Evolutionary conservation across 2,888 invertebrate genomes (phyloP).

Genomic region (Choreutis nemorana): DNA sequence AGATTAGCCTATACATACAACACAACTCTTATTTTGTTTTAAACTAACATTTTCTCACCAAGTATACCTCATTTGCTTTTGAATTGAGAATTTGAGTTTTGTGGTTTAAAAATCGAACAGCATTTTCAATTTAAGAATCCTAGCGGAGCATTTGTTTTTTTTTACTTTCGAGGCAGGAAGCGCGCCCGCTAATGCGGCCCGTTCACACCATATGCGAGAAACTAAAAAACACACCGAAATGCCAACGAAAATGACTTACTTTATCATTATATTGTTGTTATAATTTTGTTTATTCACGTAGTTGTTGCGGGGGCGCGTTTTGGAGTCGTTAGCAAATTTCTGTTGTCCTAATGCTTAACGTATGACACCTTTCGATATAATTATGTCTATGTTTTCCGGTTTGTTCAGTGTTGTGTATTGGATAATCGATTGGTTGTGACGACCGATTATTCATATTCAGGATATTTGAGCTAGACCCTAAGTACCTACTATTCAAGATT

Average conservation of each 20-base stretch:
- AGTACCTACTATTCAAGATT: no score
- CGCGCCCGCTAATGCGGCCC: constrained; percentile 33
- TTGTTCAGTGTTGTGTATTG: constrained; percentile 7
- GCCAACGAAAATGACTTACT: no score
- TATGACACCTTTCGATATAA: constrained; percentile 28
- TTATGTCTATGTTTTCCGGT: constrained; percentile 25
- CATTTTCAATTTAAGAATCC: no score
- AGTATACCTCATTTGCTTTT: no score
- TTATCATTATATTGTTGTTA: constrained; percentile 34
- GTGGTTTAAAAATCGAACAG: no score
- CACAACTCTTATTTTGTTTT: no score
- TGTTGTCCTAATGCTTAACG: constrained; percentile 16
- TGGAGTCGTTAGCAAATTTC: constrained; percentile 42
- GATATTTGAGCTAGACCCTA: no score
- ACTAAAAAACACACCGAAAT: no score
- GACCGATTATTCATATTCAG: no score
- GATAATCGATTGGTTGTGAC: constrained; percentile 15
- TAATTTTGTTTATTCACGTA: constrained; percentile 42
- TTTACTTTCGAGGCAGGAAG: constrained; percentile 33
- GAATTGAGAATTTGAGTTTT: no score
- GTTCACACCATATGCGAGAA: constrained; percentile 48
- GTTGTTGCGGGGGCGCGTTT: constrained; percentile 27
- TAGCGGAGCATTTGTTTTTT: constrained; percentile 18
- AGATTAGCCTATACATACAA: no score
- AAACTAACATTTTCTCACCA: no score